Conservation (phyloP, 23 tunicate genomes). For the Diplosoma virens region DNA sequence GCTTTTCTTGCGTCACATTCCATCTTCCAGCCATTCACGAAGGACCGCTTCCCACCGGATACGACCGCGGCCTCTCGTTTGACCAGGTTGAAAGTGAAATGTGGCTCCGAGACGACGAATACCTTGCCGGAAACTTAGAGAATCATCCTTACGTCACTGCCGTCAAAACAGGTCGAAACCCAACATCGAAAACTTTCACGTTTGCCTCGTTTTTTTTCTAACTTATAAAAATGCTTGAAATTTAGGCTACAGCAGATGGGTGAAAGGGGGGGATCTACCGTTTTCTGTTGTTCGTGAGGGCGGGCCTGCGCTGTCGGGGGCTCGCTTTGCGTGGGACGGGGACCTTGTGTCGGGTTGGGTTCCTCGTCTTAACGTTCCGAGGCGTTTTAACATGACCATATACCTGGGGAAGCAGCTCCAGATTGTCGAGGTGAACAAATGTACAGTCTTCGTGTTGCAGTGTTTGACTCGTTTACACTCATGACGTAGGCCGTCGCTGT, state of each 20-base stretch:
- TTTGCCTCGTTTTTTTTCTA: neutral
- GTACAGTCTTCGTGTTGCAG: neutral
- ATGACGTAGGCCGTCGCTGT: neutral
- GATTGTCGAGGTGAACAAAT: slow-evolving; percentile 37
- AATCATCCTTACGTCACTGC: slow-evolving; percentile 23
- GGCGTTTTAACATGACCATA: slow-evolving; percentile 24
- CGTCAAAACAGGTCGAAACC: neutral
- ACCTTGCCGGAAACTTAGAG: neutral
- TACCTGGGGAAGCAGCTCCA: slow-evolving; percentile 47
- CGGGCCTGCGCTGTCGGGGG: neutral
- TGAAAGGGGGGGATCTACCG: neutral
- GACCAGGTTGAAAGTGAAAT: slow-evolving; percentile 7
- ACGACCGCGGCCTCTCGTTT: slow-evolving; percentile 32
- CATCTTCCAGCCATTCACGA: slow-evolving; percentile 36
- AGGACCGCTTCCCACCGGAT: slow-evolving; percentile 60
- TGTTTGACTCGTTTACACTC: neutral
- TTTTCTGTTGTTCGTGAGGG: neutral
- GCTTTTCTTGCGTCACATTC: no score
- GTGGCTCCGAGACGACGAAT: slow-evolving; percentile 37
- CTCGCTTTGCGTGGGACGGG: slow-evolving; percentile 54
- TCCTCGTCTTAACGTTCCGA: slow-evolving; percentile 6
- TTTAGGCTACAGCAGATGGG: neutral
- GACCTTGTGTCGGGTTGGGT: slow-evolving; percentile 31
- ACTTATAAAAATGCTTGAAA: neutral
- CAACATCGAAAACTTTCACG: neutral